A percentile compares a stretch with the other conserved stretches of the same genome.
Evolutionary conservation across 2,888 invertebrate genomes (phyloP).

Genomic region (Metopia argyrocephala): DNA sequence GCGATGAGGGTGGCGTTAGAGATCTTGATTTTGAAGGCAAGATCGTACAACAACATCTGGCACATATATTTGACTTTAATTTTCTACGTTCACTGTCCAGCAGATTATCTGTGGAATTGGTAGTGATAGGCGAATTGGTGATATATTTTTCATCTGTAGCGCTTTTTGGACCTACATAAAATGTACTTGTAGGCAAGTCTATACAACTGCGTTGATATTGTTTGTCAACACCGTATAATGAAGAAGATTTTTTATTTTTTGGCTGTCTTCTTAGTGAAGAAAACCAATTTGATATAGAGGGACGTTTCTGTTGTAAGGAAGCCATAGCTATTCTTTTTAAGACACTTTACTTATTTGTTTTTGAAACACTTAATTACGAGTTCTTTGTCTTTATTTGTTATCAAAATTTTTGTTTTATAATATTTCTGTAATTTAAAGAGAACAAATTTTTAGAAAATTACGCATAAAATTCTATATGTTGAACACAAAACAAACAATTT

Average conservation of each 20-base stretch:
- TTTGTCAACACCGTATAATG: conserved; percentile 69
- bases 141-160: conserved; percentile 2
- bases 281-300: conserved; percentile 89
- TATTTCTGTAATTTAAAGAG: conserved; percentile 32
- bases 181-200: conserved; percentile 75
- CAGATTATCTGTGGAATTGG: conserved; percentile 68
- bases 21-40: conserved; percentile 52
- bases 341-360: conserved; percentile 16
- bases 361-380: conserved; percentile 13
- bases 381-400: neutral
- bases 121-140: conserved; percentile 12
- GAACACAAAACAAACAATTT: conserved; percentile 50
- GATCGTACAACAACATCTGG: conserved; percentile 75
- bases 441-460: conserved; percentile 15
- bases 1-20: conserved; percentile 54
- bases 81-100: conserved; percentile 50
- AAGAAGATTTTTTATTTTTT: conserved; percentile 73
- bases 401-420: neutral
- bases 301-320: conserved; percentile 82
- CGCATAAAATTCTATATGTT: neutral
- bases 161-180: conserved; percentile 71
- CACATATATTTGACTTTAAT: conserved; percentile 70
- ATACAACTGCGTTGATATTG: conserved; percentile 78
- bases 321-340: conserved; percentile 67
- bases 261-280: conserved; percentile 85